Evolutionary conservation across 2,113 vertebrate genomes (phyloP), one percentile per base, ranked within the genome.

Genomic region (Ginglymostoma cirratum): DNA sequence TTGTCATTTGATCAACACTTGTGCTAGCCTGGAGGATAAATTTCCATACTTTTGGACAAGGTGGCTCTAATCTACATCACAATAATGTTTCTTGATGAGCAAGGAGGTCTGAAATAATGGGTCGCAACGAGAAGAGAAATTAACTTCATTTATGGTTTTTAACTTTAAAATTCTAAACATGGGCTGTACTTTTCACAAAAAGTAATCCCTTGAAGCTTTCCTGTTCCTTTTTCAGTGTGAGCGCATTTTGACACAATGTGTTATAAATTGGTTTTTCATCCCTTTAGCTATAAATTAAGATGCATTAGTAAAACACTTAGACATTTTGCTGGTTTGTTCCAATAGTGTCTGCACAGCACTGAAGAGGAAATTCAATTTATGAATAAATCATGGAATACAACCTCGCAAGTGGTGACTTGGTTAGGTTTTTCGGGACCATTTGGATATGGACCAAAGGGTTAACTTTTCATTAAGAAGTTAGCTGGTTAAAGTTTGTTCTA

Each of bases 201-300:
- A 8, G 34, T n/a, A 92, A 17, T 38, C 55, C 55, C 52, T 92
- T 92, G 89, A 66, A 92, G 34, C n/a, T 66, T 92, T 65, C 61
- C 27, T 14, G 55, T 61, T 55, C 48, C 55, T 5, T 24, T 61
- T n/a, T 65, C n/a, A 66, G 55, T 66, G 89, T 1, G 30, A 66
- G 5, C 65, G 1, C 15, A 38, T 92, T 38, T 65, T 65, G 89
- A n/a, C n/a, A 30, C 30, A n/a, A 5, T 92, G 55, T 92, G 55
- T 76, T 76, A 92, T 21, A 66, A 34, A n/a, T 38, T 92, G 89
- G 61, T 30, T 65, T 65, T 92, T 92, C 89, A 66, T 92, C 89
- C 65, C 7, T 21, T 90, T 61, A 17, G 17, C 89, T 38, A 61
- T 34, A n/a, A 61, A 92, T 89, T 89, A 27, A 15, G 55, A 61